Base-by-base conservation (phyloP, 2,888 invertebrate genomes). In the Colostygia pectinataria region DNA sequence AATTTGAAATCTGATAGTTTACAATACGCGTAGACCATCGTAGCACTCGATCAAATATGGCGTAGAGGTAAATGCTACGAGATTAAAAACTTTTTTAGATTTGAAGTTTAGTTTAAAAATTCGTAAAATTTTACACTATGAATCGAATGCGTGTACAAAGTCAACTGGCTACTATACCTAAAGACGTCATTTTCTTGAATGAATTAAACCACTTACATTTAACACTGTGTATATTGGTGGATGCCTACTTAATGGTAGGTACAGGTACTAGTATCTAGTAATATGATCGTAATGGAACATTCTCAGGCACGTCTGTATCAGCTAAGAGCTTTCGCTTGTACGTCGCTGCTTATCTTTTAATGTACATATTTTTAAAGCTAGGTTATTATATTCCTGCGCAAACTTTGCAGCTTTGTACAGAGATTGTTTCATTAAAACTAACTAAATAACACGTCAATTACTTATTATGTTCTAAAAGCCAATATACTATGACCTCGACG, bases 291-390 rank as follows among this genome's bases (percentile, higher is more conserved):
- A 33, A 28, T 33, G 46, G 39, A 20, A 40, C 46, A 34, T 34
- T 29, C 33, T 9, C 28, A 33, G 23, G 33, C 39, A 39, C 46
- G 28, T 39, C 29, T 47, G 13, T 25, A 41, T 43, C 33, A 29
- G 34, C 44, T 50, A 29, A 49, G 33, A 49, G 49, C 43, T 50
- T 44, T 44, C 44, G 29, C 44, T 39, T 39, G 49, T 43, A 32
- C 24, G 20, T 9, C 18, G 18, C 29, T 29, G 37, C 37, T 42
- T 38, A 43, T 43, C 47, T 36, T 34, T 28, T 12, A 38, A 42
- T 49, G 37, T 38, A 12, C 33, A 38, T 43, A 43, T 43, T 49
- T 32, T 18, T 12, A 39, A 34, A 18, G 42, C 38, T 33, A 23
- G n/a, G n/a, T 28, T 43, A 43, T 37, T 27, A 25, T 25, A 36